phyloP scores from a whole-genome alignment of 2,888 invertebrate genomes.

The Synergus japonicus region DNA sequence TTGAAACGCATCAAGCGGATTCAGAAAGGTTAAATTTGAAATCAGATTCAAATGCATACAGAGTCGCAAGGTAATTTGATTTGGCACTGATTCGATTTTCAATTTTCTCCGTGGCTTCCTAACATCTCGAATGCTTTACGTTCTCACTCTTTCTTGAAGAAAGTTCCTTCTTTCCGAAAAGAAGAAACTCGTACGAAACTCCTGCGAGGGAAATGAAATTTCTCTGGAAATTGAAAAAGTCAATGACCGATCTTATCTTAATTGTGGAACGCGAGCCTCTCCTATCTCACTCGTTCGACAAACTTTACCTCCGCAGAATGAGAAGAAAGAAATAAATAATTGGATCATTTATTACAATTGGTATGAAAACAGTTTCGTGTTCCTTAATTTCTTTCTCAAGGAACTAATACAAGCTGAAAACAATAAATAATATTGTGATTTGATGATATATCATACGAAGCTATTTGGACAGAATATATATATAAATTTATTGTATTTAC shows the following conservation, averaged over 20 bases:
- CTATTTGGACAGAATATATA: no score
- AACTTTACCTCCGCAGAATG: constrained; percentile 17
- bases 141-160: not conserved
- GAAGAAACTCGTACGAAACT: constrained; percentile 28
- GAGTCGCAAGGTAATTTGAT: not conserved
- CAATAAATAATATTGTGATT: no score
- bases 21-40: no score
- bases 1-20: no score
- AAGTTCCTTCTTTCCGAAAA: constrained; percentile 36
- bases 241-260: constrained; percentile 54
- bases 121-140: not conserved
- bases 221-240: constrained; percentile 55
- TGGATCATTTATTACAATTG: not conserved
- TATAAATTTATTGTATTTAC: no score
- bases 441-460: no score
- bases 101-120: constrained; percentile 7
- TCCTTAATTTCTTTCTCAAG: not conserved
- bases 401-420: not conserved
- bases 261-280: constrained; percentile 42
- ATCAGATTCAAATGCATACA: not conserved
- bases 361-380: not conserved
- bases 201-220: constrained; percentile 37
- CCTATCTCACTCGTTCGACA: constrained; percentile 7
- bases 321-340: constrained; percentile 23
- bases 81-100: constrained; percentile 7